A percentile compares a stretch with the other conserved stretches of the same genome.
phyloP scores from a whole-genome alignment of 2,113 vertebrate genomes.

The Neotragus pygmaeus region DNA sequence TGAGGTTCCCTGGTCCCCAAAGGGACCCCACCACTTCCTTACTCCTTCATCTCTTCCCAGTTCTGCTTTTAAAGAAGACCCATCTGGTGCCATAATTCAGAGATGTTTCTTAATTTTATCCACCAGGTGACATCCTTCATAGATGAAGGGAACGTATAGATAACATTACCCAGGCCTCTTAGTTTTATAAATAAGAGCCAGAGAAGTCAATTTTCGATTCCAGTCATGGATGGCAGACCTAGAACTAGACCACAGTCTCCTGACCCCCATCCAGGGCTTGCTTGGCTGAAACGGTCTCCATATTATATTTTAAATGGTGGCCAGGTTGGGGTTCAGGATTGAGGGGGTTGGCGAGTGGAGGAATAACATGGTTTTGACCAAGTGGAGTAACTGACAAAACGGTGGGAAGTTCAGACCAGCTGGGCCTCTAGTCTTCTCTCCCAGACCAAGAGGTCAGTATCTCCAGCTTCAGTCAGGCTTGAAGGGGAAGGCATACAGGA shows the following conservation, averaged over 20 bases:
- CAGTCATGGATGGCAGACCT: not conserved
- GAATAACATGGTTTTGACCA: not conserved
- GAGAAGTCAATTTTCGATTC: not conserved
- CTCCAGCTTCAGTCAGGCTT: no score
- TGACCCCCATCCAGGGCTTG: no score
- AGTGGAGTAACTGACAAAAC: not conserved
- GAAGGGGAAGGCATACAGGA: fast-evolving
- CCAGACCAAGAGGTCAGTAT: not conserved
- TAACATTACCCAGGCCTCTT: not conserved
- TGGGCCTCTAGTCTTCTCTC: not conserved
- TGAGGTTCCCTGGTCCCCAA: fast-evolving
- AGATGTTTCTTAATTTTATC: not conserved
- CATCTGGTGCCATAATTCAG: not conserved
- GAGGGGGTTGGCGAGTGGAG: not conserved
- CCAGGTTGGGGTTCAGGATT: not conserved
- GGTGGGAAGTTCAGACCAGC: not conserved
- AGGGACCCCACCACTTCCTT: fast-evolving
- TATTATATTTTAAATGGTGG: not conserved
- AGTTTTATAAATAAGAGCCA: not conserved
- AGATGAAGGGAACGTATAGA: not conserved
- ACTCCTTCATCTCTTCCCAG: not conserved
- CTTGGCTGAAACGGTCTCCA: not conserved
- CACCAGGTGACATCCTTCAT: not conserved
- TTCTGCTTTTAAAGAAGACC: not conserved
- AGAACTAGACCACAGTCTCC: fast-evolving